phyloP scores from a whole-genome alignment of 2,113 vertebrate species.

The Ammospiza nelsoni region DNA sequence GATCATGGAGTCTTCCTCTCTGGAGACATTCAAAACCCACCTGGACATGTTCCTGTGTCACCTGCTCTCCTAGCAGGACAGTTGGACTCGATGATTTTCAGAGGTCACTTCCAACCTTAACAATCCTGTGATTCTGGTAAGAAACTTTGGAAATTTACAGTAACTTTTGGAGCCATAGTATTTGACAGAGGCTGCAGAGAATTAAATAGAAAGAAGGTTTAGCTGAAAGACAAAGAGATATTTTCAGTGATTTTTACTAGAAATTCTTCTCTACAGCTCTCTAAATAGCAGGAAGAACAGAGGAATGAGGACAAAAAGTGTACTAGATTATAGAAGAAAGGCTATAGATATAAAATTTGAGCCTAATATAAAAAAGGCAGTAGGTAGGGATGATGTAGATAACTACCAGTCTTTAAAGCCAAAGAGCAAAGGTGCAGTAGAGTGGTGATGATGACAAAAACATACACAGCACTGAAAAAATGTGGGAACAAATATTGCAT shows the following conservation, averaged over 20 bases:
- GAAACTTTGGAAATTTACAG: neutral
- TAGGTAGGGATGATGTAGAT: neutral
- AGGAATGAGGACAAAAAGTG: neutral
- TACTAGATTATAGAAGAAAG: neutral
- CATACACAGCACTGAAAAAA: rapidly evolving
- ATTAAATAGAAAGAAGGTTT: neutral
- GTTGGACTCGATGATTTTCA: neutral
- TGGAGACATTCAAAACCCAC: neutral
- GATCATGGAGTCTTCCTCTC: neutral
- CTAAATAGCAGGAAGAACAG: neutral
- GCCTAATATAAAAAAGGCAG: neutral
- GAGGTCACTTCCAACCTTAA: neutral
- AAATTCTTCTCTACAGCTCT: neutral
- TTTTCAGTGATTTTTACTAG: neutral
- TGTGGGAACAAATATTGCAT: neutral
- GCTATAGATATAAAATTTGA: neutral
- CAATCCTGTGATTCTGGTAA: neutral
- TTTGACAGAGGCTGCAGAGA: neutral
- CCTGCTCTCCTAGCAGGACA: neutral
- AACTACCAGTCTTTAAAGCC: neutral
- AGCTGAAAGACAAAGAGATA: neutral
- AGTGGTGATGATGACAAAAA: neutral
- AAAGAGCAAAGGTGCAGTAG: neutral
- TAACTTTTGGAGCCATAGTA: neutral
- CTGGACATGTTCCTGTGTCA: neutral